Percentiles rank a stretch among this genome's conserved stretches.
These are phyloP conservation scores for Aramus guarauna DNA, from an alignment of 2,113 vertebrate genomes.

Conservation along the genomic window DNA sequence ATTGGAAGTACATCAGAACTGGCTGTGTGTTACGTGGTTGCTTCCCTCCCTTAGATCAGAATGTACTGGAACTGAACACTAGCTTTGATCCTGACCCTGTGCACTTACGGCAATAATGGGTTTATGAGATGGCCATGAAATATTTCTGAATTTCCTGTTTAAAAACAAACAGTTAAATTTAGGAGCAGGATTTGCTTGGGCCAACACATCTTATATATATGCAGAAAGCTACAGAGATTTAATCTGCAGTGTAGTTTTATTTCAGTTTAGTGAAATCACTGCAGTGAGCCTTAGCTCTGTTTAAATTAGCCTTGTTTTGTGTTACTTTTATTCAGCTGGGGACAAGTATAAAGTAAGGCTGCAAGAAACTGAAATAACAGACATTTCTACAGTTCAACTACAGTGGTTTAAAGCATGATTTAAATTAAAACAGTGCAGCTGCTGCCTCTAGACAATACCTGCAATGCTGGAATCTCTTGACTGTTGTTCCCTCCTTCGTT, in stretches of 20 bases:
- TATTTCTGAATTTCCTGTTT: not conserved
- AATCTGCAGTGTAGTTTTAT: conserved; percentile 10
- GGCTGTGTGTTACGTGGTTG: not conserved
- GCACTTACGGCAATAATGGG: not conserved
- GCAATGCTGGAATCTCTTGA: not conserved
- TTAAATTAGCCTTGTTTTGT: conserved; percentile 25
- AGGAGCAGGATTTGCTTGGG: not conserved
- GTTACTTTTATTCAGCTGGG: conserved; percentile 3
- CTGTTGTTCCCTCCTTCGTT: not conserved
- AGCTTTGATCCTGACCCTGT: not conserved
- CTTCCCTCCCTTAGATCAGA: not conserved
- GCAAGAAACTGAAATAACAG: conserved; percentile 3
- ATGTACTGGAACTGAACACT: not conserved
- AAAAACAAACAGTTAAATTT: not conserved
- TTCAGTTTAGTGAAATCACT: conserved; percentile 27
- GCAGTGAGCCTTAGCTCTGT: not conserved
- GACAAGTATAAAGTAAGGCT: not conserved
- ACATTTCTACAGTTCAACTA: not conserved
- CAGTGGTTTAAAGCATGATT: not conserved
- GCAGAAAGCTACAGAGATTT: not conserved
- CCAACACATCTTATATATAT: not conserved
- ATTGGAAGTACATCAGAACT: not conserved
- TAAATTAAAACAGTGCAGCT: conserved; percentile 15
- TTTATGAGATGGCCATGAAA: not conserved
- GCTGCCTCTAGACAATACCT: not conserved